Evolutionary conservation across 2,888 invertebrate species (phyloP), one percentile per base, ranked within the genome.

Genomic region (Thumatha senex): DNA sequence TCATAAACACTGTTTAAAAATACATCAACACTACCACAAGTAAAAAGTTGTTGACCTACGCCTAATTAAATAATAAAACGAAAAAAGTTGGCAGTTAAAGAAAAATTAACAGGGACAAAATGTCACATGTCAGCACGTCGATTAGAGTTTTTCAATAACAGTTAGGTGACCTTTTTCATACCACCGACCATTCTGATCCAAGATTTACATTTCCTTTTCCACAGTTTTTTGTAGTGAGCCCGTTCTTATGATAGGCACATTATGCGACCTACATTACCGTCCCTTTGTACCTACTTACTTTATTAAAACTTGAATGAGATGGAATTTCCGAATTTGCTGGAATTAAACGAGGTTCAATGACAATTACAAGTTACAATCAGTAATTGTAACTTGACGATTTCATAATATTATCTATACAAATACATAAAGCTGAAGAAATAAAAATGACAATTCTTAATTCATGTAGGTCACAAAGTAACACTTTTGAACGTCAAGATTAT

Each of bases 181-280:
- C 15, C 39, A 12, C 18, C n/a, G 39, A 18, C 18, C 11, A 13
- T 7, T 35, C 10, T 35, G 18, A 44, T 29, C 15, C 35, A 29
- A 24, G 44, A 44, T 35, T 44, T 11, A 35, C 29, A 14, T 43
- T 43, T 43, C 35, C 24, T 43, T 18, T 35, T 43, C 13, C 29
- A 35, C 11, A 35, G 24, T 7, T 12, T 43, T 35, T 11, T 44
- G 13, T 11, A 35, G 44, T 13, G 13, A 18, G 15, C 14, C 14
- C n/a, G 24, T 35, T 35, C 9, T 35, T 29, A 35, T 14, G 13
- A 44, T 2, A 24, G 13, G 24, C 11, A 44, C 7, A 35, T 35
- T 12, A 12, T 43, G 10, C 44, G 13, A 44, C 44, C 35, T 35
- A 44, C 18, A 44, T 44, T 35, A 44, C 34, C 10, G 13, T 7